These are phyloP conservation scores for Cataglyphis altisquamis DNA, from an alignment of 2,888 invertebrate species.

Conservation along the genomic window DNA sequence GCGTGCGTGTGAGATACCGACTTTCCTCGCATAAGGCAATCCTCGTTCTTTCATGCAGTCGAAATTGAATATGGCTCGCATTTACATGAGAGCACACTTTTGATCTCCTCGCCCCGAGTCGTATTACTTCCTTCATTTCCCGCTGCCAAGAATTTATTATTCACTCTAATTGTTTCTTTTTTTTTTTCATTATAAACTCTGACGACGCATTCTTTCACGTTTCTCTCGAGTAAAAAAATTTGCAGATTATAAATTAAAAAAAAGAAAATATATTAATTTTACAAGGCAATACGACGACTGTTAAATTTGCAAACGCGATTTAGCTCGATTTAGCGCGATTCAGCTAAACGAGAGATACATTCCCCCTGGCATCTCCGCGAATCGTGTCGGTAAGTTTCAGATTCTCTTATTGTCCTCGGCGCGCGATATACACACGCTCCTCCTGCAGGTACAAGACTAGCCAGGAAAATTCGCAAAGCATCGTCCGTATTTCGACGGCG, in stretches of 20 bases:
- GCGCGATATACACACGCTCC: constrained; percentile 33
- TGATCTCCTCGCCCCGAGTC: constrained; percentile 29
- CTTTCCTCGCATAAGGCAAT: constrained; percentile 9
- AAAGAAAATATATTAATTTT: not conserved
- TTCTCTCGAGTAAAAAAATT: constrained; percentile 2
- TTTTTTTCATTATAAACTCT: constrained; percentile 5
- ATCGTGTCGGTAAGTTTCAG: constrained; percentile 64
- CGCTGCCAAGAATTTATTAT: constrained; percentile 24
- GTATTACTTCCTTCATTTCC: constrained; percentile 21
- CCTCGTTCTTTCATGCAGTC: constrained; percentile 11
- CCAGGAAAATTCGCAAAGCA: constrained; percentile 75
- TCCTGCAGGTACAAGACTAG: constrained; percentile 41
- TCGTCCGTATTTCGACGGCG: constrained; percentile 63
- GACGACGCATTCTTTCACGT: not conserved
- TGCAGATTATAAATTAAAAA: not conserved
- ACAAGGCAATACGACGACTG: not conserved
- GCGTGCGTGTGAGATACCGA: constrained; percentile 7
- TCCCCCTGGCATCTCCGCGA: constrained; percentile 32
- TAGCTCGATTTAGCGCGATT: not conserved
- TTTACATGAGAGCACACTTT: constrained; percentile 43
- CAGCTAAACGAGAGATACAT: not conserved
- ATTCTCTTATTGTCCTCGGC: constrained; percentile 64
- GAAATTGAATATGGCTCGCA: constrained; percentile 44
- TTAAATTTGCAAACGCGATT: constrained; percentile 2
- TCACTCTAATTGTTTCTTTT: constrained; percentile 4